Percentiles rank a stretch among this genome's conserved stretches.
Evolutionary conservation across 2,888 invertebrate genomes (phyloP).

Genomic region (Euzophera pinguis): DNA sequence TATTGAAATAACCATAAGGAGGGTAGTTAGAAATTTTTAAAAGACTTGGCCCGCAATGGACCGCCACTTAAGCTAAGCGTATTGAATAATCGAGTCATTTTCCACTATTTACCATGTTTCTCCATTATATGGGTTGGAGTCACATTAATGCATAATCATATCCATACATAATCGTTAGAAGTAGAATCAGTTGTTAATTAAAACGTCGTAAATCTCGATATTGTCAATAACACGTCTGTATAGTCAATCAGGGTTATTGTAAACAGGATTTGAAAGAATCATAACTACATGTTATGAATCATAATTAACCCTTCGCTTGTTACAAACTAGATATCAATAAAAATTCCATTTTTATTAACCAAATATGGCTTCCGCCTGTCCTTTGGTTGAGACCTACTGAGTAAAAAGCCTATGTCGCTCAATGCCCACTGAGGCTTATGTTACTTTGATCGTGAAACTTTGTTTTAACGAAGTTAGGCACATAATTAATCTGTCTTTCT

Average conservation of each 20-base stretch:
- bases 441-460: too few species aligned
- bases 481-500: too few species aligned
- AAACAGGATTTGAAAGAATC: too few species aligned
- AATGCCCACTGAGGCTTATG: too few species aligned
- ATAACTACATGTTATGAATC: too few species aligned
- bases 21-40: not conserved
- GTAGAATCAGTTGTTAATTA: not conserved
- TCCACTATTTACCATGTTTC: not conserved
- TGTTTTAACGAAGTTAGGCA: too few species aligned
- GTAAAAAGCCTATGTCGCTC: too few species aligned
- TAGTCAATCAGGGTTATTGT: not conserved
- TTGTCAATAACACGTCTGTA: not conserved
- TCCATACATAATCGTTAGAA: not conserved
- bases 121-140: not conserved
- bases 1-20: not conserved
- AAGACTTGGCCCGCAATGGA: not conserved
- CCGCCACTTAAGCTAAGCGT: not conserved
- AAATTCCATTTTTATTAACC: too few species aligned
- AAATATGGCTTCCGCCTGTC: too few species aligned
- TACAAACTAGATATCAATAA: too few species aligned
- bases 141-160: not conserved
- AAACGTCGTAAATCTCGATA: slow-evolving; percentile 1
- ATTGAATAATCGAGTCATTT: not conserved
- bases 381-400: too few species aligned
- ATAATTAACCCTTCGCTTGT: too few species aligned